Evolutionary conservation across 2,113 vertebrate genomes (phyloP).

Genomic region (Calidris pugnax): DNA sequence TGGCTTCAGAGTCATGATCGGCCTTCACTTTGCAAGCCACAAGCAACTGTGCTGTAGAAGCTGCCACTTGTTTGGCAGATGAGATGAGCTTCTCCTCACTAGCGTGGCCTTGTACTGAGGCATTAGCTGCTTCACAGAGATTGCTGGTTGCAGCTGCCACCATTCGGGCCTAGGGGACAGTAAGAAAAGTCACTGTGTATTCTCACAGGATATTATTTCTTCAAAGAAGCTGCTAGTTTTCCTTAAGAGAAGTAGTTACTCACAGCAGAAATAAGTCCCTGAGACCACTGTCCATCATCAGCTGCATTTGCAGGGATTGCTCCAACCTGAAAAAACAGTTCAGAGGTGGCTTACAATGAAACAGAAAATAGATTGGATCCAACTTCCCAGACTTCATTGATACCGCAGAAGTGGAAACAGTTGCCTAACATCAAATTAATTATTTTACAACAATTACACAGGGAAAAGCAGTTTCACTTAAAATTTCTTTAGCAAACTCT

Average conservation of each 20-base stretch:
- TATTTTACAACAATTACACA: neutral
- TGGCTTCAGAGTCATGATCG: slow-evolving; percentile 94
- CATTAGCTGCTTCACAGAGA: slow-evolving; percentile 96
- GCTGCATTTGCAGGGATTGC: slow-evolving; percentile 94
- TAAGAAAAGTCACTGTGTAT: neutral
- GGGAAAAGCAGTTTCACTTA: neutral
- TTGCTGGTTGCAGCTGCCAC: slow-evolving; percentile 96
- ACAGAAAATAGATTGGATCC: neutral
- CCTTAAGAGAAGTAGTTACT: slow-evolving; percentile 66
- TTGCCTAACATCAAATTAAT: neutral
- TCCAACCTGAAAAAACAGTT: slow-evolving; percentile 83
- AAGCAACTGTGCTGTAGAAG: slow-evolving; percentile 95
- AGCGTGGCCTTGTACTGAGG: slow-evolving; percentile 95
- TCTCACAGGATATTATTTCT: neutral
- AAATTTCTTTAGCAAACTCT: neutral
- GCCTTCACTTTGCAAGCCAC: slow-evolving; percentile 99
- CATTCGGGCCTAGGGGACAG: slow-evolving; percentile 87
- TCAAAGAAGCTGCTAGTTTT: neutral
- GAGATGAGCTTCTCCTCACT: slow-evolving; percentile 99
- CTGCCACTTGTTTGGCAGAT: slow-evolving; percentile 97
- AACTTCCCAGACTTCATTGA: neutral
- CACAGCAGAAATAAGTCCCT: slow-evolving; percentile 97
- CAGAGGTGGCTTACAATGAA: neutral
- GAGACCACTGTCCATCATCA: slow-evolving; percentile 98
- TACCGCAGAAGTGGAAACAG: neutral